Base-by-base conservation (phyloP, 2,113 vertebrate genomes). In the Gobiocypris rarus region DNA sequence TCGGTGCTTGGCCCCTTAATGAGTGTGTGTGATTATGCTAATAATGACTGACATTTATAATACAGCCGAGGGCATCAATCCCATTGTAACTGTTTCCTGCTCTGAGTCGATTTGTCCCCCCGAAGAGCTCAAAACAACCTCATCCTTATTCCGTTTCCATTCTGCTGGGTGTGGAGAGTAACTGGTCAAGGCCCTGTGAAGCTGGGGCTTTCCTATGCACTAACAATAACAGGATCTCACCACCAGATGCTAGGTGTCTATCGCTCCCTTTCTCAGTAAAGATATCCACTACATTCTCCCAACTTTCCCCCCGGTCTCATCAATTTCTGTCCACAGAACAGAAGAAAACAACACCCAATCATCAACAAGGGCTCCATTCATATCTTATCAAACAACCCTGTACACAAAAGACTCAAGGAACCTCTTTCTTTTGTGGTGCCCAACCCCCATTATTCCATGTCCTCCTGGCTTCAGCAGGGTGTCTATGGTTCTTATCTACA, bases 171-270 rank as follows among this genome's bases (percentile, higher is more conserved):
- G 34, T n/a, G 76, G 54, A 83, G 75, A 89, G 82, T 87, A 81
- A 84, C 38, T 87, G 87, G 87, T 89, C 89, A 90, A 90, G 87
- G 86, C 67, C 87, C 77, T 48, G 70, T 70, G 61, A 84, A 86
- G 75, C 76, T 86, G 67, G 65, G 84, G 75, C 54, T 65, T 86
- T 85, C 87, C 84, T 88, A 65, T 83, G 28, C 45, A 75, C 83
- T 76, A 90, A 90, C 87, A 88, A 90, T 87, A 90, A 90, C 89
- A 88, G 87, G 87, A 88, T 88, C 86, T 77, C 65, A 84, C 22
- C 77, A 75, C 82, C 89, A 88, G 89, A 88, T 88, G 86, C 80
- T n/a, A 13, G 9, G 31, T 78, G 74, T 70, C 22, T 24, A 14
- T 63, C 58, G 41, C 34, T 74, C 61, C 4, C 73, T 73, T 61